Conservation (phyloP, 2,113 vertebrate species). For the Phalacrocorax aristotelis region DNA sequence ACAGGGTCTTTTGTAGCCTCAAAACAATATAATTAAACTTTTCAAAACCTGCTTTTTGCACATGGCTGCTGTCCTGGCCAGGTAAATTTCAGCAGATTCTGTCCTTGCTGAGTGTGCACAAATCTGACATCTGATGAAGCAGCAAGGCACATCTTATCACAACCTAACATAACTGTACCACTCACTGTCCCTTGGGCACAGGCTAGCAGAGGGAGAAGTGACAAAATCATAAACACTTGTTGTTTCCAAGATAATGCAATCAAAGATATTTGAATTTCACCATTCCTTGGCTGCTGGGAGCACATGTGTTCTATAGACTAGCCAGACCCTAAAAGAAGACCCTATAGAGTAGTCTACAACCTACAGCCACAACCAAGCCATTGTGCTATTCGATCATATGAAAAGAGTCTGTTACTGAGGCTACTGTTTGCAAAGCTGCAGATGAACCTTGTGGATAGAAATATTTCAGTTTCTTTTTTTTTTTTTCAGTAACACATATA, state of each 20-base stretch:
- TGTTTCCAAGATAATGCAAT: neutral
- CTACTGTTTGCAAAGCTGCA: neutral
- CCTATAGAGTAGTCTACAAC: neutral
- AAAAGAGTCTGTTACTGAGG: neutral
- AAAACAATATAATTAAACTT: neutral
- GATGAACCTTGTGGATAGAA: neutral
- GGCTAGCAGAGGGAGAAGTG: neutral
- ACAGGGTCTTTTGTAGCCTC: neutral
- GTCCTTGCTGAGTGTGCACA: neutral
- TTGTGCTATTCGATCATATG: neutral
- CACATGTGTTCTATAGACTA: neutral
- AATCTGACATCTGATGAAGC: neutral
- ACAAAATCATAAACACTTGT: neutral
- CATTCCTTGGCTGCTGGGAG: neutral
- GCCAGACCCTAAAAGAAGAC: neutral
- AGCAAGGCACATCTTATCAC: neutral
- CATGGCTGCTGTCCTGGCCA: neutral
- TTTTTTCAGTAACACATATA: neutral
- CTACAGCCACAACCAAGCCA: neutral
- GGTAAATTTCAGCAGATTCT: neutral
- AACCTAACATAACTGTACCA: neutral
- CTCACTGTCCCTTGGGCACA: neutral
- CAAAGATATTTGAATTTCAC: neutral
- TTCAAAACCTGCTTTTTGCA: neutral
- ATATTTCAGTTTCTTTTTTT: neutral